Evolutionary conservation across 1,140 invertebrate species (phyloP), one percentile per base, ranked within the genome.

Genomic region (Cataglyphis hispanica): DNA sequence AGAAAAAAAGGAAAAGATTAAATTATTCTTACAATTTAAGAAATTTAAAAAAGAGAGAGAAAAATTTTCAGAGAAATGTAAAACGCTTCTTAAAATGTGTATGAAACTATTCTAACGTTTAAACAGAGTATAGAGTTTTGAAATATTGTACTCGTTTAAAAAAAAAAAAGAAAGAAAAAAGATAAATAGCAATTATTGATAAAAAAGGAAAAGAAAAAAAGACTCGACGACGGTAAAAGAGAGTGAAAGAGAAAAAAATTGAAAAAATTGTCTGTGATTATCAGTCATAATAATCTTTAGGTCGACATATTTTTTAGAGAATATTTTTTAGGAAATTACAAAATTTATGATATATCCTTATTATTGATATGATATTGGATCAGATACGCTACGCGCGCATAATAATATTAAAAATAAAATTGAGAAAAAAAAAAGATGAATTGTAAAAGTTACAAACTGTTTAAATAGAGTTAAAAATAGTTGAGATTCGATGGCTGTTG

Each of bases 211-310:
- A 50, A 46, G 3, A 3, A 60, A 60, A 60, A 60, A 27, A 63
- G 89, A 91, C 86, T 91, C 34, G 53, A 78, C 37, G 75, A 58
- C 10, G 83, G 87, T 87, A 89, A n/a, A n/a, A n/a, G n/a, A n/a
- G n/a, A n/a, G n/a, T 31, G 84, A 88, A 92, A 91, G 80, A 58
- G 93, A 90, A 92, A 92, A 92, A 93, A 90, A 92, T 91, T 90
- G 77, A 92, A 92, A 91, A 94, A 94, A 94, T 94, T 94, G 93
- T 94, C 93, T 94, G 93, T 95, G 94, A 95, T 95, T 95, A 94
- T 94, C 94, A 94, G 94, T 95, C 94, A 94, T 95, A 95, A 94
- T 94, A 94, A 95, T 95, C 93, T 95, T 94, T 94, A 95, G 94
- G 93, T 94, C 94, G 86, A 95, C 92, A 94, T 95, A 95, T 94